Conservation (phyloP, 35 echinoderm and acorn worm species). For the Lytechinus pictus region DNA sequence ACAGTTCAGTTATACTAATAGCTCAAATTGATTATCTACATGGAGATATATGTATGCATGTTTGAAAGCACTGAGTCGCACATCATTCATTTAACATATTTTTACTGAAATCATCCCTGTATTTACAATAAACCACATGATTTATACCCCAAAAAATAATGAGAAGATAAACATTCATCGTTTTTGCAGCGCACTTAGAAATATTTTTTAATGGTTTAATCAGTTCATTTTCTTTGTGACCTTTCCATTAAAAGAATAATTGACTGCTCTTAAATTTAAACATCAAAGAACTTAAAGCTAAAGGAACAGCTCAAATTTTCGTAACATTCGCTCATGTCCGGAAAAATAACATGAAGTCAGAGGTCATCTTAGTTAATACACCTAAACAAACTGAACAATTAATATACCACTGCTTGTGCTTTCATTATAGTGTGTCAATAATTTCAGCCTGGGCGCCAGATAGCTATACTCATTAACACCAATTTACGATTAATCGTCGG, state of each 20-base stretch:
- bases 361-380: neutral
- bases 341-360: neutral
- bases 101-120: no score
- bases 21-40: no score
- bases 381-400: neutral
- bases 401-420: neutral
- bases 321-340: neutral
- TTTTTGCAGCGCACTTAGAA: no score
- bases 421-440: neutral
- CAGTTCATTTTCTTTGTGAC: neutral
- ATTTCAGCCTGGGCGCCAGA: neutral
- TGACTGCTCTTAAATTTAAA: neutral
- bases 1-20: neutral
- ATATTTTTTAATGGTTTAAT: neutral
- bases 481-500: neutral
- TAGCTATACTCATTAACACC: neutral
- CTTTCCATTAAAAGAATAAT: neutral
- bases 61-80: no score
- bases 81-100: no score
- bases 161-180: no score
- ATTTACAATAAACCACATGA: no score
- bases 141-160: no score
- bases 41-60: no score
- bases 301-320: no score
- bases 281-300: neutral